Conservation (phyloP, 1,140 invertebrate genomes). For the Cherax destructor region DNA sequence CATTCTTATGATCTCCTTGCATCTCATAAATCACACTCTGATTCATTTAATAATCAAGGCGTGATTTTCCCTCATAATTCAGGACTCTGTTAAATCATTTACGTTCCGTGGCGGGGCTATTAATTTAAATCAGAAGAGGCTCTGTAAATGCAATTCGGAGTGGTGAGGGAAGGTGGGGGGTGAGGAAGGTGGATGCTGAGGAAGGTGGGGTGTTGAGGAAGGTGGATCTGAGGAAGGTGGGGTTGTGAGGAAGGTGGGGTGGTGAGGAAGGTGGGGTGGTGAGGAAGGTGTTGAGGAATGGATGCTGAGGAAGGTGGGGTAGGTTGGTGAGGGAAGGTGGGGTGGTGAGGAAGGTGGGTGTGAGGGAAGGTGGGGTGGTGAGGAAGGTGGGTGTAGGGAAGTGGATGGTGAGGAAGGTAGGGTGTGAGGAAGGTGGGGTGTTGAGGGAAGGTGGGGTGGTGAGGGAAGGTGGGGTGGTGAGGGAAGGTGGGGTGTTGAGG, state of each 20-base stretch:
- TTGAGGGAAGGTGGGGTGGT: not conserved
- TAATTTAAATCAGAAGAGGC: no score
- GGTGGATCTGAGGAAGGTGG: not conserved
- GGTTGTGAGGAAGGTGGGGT: not conserved
- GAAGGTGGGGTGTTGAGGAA: not conserved
- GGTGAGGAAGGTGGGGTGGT: not conserved
- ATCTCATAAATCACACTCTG: constrained; percentile 27
- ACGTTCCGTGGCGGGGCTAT: not conserved
- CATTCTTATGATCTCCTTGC: not conserved
- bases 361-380: not conserved
- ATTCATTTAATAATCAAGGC: constrained; percentile 51
- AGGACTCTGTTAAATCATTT: constrained; percentile 1
- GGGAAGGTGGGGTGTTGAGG: not conserved
- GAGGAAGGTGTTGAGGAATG: not conserved
- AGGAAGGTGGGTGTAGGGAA: no score
- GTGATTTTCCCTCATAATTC: constrained; percentile 26
- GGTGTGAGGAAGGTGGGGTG: no score
- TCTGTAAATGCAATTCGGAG: not conserved
- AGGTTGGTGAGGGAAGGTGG: not conserved
- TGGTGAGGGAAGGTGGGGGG: not conserved
- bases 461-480: not conserved
- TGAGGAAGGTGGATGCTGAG: not conserved
- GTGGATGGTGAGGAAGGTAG: constrained; percentile 1
- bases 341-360: not conserved
- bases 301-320: not conserved